These are phyloP conservation scores for Lysiphlebus fabarum DNA, from an alignment of 1,140 invertebrate species.

Conservation along the genomic window DNA sequence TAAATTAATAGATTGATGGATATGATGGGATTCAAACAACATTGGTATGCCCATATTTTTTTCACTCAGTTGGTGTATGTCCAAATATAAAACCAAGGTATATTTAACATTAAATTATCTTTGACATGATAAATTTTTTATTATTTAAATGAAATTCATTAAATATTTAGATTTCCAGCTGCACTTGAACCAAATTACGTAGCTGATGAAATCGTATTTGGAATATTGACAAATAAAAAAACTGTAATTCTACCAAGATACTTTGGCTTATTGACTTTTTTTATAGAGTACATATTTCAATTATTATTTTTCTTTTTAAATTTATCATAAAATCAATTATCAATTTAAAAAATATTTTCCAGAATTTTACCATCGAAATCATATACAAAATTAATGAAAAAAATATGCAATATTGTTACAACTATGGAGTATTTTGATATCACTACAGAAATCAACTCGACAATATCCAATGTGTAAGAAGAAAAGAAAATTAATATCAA, in stretches of 20 bases:
- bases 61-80: slow-evolving; percentile 90
- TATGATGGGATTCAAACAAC: slow-evolving; percentile 77
- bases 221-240: slow-evolving; percentile 75
- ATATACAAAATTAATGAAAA: too few relatives aligned
- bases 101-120: too few relatives aligned
- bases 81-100: slow-evolving; percentile 82
- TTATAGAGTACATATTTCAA: slow-evolving; percentile 63
- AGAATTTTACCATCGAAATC: not conserved
- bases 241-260: slow-evolving; percentile 73
- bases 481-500: too few relatives aligned
- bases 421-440: too few relatives aligned
- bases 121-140: too few relatives aligned
- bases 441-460: too few relatives aligned
- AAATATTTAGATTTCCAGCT: slow-evolving; percentile 65
- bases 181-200: slow-evolving; percentile 85
- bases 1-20: slow-evolving; percentile 55
- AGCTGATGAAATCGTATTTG: slow-evolving; percentile 76
- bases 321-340: slow-evolving; percentile 17
- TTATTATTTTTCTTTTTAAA: not conserved
- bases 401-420: too few relatives aligned
- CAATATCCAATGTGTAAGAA: too few relatives aligned
- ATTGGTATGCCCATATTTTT: slow-evolving; percentile 89
- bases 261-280: slow-evolving; percentile 65
- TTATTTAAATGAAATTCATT: too few relatives aligned
- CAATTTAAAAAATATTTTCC: slow-evolving; percentile 8